phyloP scores from a whole-genome alignment of 2,113 vertebrate genomes.

The Sterrhoptilus dennistouni region DNA sequence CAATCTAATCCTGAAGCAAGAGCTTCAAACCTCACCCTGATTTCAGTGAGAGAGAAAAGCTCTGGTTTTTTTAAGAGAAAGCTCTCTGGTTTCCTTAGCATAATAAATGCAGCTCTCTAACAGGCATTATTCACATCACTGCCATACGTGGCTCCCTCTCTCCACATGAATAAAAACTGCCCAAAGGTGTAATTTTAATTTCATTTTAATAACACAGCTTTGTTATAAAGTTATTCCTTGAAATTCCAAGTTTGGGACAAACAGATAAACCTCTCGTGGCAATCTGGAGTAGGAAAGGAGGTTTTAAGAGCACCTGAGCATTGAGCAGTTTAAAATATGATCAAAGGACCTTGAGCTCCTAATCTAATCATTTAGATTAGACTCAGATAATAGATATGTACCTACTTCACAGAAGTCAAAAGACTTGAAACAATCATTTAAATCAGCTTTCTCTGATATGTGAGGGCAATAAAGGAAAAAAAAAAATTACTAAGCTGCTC shows the following conservation, averaged over 20 bases:
- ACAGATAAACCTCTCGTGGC: neutral
- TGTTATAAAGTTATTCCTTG: neutral
- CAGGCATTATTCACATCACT: neutral
- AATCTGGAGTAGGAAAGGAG: neutral
- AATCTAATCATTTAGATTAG: neutral
- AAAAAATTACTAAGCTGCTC: neutral
- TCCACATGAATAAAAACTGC: neutral
- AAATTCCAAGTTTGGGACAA: neutral
- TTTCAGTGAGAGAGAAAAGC: neutral
- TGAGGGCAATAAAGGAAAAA: neutral
- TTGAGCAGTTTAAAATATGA: neutral
- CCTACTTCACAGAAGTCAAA: neutral
- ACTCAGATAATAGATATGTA: neutral
- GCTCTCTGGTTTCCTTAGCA: neutral
- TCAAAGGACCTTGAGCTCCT: neutral
- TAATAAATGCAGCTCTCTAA: neutral
- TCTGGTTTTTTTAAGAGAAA: neutral
- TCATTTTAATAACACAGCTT: neutral
- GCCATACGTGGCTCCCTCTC: neutral
- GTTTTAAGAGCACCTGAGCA: neutral
- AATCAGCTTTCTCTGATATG: neutral
- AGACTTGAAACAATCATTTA: neutral
- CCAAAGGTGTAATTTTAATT: neutral
- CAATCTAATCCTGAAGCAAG: neutral
- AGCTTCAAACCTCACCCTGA: neutral